Evolutionary conservation across 2,113 vertebrate genomes (phyloP).

Genomic region (Sitta europaea): DNA sequence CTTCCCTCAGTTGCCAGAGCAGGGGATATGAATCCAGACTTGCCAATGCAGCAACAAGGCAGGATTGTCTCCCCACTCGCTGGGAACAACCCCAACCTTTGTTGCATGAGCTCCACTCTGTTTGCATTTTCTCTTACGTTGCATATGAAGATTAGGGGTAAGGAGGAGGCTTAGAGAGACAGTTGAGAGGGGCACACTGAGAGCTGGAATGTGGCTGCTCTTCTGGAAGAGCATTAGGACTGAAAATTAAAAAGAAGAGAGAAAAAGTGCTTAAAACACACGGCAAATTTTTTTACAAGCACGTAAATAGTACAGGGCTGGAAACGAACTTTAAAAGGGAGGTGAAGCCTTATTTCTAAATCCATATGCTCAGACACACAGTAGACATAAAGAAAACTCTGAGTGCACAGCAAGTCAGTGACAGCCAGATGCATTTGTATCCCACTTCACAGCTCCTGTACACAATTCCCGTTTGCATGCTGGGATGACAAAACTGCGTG

Average conservation of each 20-base stretch:
- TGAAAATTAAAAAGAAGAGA: slow-evolving; percentile 72
- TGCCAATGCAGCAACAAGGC: slow-evolving; percentile 41
- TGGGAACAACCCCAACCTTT: slow-evolving; percentile 51
- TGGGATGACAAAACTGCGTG: neutral
- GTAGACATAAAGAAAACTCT: neutral
- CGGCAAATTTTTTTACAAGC: neutral
- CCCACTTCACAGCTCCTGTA: neutral
- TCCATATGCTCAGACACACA: neutral
- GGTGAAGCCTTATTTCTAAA: neutral
- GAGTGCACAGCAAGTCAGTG: neutral
- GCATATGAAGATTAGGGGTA: slow-evolving; percentile 71
- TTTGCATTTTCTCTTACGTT: slow-evolving; percentile 46
- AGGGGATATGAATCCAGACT: slow-evolving; percentile 34
- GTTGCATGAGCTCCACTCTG: slow-evolving; percentile 42
- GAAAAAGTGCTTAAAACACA: slow-evolving; percentile 39
- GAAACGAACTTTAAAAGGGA: neutral
- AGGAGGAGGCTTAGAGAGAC: slow-evolving; percentile 81
- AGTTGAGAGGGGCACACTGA: slow-evolving; percentile 85
- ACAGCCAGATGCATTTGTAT: neutral
- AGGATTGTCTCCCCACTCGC: slow-evolving; percentile 61
- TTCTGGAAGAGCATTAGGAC: slow-evolving; percentile 83
- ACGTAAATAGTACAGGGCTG: neutral
- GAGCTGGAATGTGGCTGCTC: slow-evolving; percentile 80
- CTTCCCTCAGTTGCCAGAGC: slow-evolving; percentile 60
- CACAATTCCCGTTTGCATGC: neutral